These are phyloP conservation scores for Isaurus tuberculatus DNA, from an alignment of 92 coral and sea anemone species.

Conservation along the genomic window DNA sequence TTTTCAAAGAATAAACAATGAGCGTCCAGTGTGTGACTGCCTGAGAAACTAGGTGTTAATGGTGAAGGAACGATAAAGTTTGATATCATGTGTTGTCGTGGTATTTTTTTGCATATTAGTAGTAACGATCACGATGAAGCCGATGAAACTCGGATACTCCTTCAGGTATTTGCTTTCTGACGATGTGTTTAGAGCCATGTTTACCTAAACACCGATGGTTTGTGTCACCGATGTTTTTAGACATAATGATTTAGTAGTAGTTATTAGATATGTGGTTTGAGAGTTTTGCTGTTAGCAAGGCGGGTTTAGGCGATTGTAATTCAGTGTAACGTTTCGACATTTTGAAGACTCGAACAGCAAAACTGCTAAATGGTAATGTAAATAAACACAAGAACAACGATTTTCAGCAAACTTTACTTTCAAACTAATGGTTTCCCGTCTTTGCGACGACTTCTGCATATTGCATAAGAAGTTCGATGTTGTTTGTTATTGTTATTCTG, in stretches of 20 bases:
- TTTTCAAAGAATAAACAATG: not conserved
- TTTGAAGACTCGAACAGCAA: not conserved
- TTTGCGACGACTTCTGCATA: no score
- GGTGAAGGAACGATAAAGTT: no score
- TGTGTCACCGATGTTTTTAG: not conserved
- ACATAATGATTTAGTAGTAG: not conserved
- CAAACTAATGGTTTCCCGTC: no score
- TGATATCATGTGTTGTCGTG: slow-evolving; percentile 4
- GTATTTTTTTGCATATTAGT: not conserved
- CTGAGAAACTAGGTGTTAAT: not conserved
- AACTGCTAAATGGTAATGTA: not conserved
- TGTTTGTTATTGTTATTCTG: no score
- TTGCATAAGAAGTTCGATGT: no score
- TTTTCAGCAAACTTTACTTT: no score
- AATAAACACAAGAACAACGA: not conserved
- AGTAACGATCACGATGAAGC: not conserved
- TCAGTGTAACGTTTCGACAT: not conserved
- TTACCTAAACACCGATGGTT: not conserved
- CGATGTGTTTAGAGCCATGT: not conserved
- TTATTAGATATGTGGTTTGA: not conserved
- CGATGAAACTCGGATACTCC: not conserved
- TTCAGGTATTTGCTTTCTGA: not conserved
- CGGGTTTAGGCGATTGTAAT: not conserved
- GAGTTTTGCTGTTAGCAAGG: not conserved
- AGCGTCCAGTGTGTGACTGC: not conserved